Evolutionary conservation across 2,797 vertebrate species (phyloP), one percentile per base, ranked within the genome.

Genomic region (Aselliscus stoliczkanus): DNA sequence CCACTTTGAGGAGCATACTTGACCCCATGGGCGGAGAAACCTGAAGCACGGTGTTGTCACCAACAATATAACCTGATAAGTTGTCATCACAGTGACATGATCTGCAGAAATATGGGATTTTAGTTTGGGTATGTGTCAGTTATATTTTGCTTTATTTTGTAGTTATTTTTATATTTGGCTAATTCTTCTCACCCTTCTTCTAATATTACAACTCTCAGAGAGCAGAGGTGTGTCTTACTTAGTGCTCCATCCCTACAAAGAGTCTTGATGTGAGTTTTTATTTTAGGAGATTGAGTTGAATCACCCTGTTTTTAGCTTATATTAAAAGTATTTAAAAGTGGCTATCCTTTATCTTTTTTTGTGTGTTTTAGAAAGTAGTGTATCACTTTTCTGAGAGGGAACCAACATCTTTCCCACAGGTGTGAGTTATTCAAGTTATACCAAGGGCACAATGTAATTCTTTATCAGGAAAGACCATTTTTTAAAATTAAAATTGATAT

Each of bases 291-390:
- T 42, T 54, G 21, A 88, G 27, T 62, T 72, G 44, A 87, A 23
- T 88, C 23, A 52, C 62, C 11, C 7, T 58, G 8, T 54, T 96
- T 84, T 77, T 69, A 84, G 42, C 54, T 31, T 81, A 23, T 54
- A 21, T 92, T 89, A 86, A 69, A 56, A 75, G 69, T 93, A 90
- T 79, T 90, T 90, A 1, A 88, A 90, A 80, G 76, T 58, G 64
- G 47, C 12, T 82, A 21, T 44, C n/a, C 18, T 39, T 44, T 73
- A 42, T 42, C 4, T 27, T 76, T 4, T 29, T 91, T 44, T 44
- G 29, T 44, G 15, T 47, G n/a, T 7, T n/a, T 64, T 17, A 37
- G 29, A 17, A 47, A 67, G 18, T 50, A 52, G 39, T 65, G 18
- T 20, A 52, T 65, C 50, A 58, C 47, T 50, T 50, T 50, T 50